A percentile compares a stretch with the other conserved stretches of the same genome.
phyloP scores from a whole-genome alignment of 2,888 invertebrate species.

The Melanargia galathea region DNA sequence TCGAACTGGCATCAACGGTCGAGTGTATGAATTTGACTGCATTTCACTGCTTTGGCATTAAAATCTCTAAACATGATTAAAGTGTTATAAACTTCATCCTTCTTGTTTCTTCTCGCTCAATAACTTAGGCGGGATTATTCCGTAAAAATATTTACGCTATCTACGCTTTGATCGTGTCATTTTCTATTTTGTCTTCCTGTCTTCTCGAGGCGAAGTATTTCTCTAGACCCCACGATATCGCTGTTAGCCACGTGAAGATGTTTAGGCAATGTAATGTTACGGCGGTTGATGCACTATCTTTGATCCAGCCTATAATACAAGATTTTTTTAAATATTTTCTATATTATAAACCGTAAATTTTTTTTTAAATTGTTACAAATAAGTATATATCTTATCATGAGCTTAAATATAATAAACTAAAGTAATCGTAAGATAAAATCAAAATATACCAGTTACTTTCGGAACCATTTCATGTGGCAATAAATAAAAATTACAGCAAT shows the following conservation, averaged over 20 bases:
- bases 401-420: no score
- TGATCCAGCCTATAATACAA: constrained; percentile 81
- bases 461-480: no score
- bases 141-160: neutral
- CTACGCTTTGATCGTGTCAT: constrained; percentile 17
- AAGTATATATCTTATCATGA: no score
- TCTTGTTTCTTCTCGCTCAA: neutral
- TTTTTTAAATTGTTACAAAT: no score
- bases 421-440: no score
- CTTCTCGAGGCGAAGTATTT: constrained; percentile 61
- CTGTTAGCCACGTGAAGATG: constrained; percentile 84
- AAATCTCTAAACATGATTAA: neutral
- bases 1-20: no score
- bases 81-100: neutral
- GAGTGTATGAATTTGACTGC: no score
- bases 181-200: constrained; percentile 42
- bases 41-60: no score
- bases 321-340: neutral
- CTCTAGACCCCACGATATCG: constrained; percentile 84
- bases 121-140: neutral
- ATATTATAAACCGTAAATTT: no score
- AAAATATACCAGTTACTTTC: neutral
- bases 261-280: constrained; percentile 85
- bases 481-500: no score
- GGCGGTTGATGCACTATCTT: constrained; percentile 83